phyloP scores from a whole-genome alignment of 2,113 vertebrate species.

The Neolamprologus fasciatus region DNA sequence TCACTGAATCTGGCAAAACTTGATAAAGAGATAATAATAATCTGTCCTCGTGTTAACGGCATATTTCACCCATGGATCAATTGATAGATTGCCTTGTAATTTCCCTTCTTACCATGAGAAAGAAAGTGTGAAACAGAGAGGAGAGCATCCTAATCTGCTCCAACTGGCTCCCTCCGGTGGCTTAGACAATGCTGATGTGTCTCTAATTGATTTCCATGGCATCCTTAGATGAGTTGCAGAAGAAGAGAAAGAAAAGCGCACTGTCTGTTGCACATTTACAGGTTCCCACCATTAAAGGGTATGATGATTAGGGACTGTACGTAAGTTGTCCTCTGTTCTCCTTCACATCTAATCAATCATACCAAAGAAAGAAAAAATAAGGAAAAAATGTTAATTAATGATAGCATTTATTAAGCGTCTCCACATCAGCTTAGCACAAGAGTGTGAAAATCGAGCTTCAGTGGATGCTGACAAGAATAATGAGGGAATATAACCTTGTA shows the following conservation, averaged over 20 bases:
- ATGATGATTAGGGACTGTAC: background rate
- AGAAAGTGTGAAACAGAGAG: slow-evolving; percentile 15
- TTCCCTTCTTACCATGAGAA: slow-evolving; percentile 23
- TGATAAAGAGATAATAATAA: slow-evolving; percentile 34
- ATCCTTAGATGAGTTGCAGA: background rate
- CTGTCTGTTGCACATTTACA: background rate
- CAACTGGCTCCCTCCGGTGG: slow-evolving; percentile 22
- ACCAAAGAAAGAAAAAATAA: background rate
- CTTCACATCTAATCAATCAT: slow-evolving; percentile 7
- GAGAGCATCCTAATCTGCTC: slow-evolving; percentile 40
- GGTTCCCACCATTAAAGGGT: background rate
- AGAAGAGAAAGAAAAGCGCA: background rate
- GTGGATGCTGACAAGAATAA: slow-evolving; percentile 1
- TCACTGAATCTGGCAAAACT: slow-evolving; percentile 5
- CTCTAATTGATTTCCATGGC: slow-evolving; percentile 51
- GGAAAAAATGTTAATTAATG: background rate
- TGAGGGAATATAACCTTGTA: slow-evolving; percentile 8
- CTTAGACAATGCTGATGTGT: slow-evolving; percentile 30
- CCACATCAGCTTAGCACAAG: background rate
- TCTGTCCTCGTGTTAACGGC: slow-evolving; percentile 20
- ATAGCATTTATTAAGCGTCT: background rate
- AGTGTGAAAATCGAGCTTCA: slow-evolving; percentile 7
- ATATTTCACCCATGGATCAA: slow-evolving; percentile 27
- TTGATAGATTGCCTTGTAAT: slow-evolving; percentile 44
- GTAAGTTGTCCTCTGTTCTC: background rate